Evolutionary conservation across 2,113 vertebrate species (phyloP), one percentile per base, ranked within the genome.

Genomic region (Clarias batrachus): DNA sequence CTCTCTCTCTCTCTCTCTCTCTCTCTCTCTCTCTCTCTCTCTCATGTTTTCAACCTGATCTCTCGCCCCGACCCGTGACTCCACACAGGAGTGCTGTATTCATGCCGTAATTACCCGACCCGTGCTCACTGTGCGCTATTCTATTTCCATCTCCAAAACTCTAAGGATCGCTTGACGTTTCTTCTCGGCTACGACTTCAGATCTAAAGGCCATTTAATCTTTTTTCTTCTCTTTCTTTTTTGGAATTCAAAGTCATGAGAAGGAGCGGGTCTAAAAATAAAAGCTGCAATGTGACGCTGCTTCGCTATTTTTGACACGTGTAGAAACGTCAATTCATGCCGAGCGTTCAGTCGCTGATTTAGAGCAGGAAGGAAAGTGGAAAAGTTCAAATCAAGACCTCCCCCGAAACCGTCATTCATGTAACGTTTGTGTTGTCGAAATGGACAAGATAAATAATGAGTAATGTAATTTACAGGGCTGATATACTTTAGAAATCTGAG

Each of bases 51-150:
- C 85, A 14, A 65, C 89, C 82, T 30, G 82, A 71, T 81, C 81
- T 85, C 80, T 87, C 82, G 84, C 88, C 89, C 60, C 74, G 59
- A 91, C 82, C 87, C 60, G 85, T 65, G 21, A 66, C 74, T 52
- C 78, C 23, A 57, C 54, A 60, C 56, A 57, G 76, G 85, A 60
- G 71, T 54, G 23, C 74, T 80, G n/a, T 63, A 73, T 87, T 85
- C 76, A 80, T 73, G 33, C 37, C 56, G 4, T 87, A 79, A 85
- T 87, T 87, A 71, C 82, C 65, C 82, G 27, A 62, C 80, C 76
- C 86, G 23, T 60, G 73, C 68, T 60, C 74, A 21, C 54, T 48
- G 3, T 52, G 57, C 63, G 16, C 11, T 9, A 9, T 71, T 60
- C 84, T 79, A 85, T 80, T 80, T 85, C 62, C 17, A 78, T 85